Base-by-base conservation (phyloP, 1,140 invertebrate species). In the Drosophila orosa region DNA sequence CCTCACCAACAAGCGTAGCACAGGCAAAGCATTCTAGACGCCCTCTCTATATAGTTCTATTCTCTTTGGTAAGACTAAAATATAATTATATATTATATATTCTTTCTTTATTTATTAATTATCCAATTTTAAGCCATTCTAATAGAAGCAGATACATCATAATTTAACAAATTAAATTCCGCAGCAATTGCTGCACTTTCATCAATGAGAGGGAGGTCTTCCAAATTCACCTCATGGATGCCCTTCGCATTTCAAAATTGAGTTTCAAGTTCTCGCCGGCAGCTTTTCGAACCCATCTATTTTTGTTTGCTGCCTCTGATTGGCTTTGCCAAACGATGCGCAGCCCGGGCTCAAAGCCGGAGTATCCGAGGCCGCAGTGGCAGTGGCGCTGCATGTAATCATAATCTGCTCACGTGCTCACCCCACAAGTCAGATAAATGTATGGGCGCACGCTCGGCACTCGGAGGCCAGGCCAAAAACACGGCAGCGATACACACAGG, bases 381-480 rank as follows among this genome's bases (percentile, higher is more conserved):
- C 69, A 52, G 33, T 29, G 52, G 33, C 40, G 47, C 31, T 58
- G 60, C 29, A 45, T 86, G 83, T 65, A 85, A 84, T 84, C 80
- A 82, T 86, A 87, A 87, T 78, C 66, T 75, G 69, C 54, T 50
- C 69, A 87, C 79, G 81, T 85, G 78, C 69, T 31, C 35, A 47
- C 59, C 58, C 62, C 55, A 52, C 73, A 75, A 75, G 44, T 75
- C 73, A 65, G 60, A 61, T 80, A 55, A 71, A 58, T 35, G 39
- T 48, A 58, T 40, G 62, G 19, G 56, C 27, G 37, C 29, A 39
- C 37, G 37, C 27, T 24, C 27, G 17, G 40, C 31, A 31, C 37
- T 17, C 42, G 15, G 22, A 39, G 15, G 17, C 47, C 22, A 10
- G 25, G 29, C 63, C 24, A 17, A 35, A 63, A 74, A 37, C 31